Evolutionary conservation across 2,797 vertebrate species (phyloP).

Genomic region (Kryptolebias ocellatus): DNA sequence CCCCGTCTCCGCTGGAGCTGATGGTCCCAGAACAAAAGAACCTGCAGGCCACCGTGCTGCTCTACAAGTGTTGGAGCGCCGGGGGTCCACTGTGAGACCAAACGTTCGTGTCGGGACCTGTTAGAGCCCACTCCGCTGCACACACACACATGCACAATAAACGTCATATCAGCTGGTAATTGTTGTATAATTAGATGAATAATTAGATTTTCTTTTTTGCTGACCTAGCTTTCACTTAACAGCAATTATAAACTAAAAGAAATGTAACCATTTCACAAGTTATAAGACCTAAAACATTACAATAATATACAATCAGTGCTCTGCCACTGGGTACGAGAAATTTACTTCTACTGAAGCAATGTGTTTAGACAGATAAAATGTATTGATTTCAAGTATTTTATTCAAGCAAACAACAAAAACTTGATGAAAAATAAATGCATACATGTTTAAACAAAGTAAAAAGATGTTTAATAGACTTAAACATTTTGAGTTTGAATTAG

Average conservation of each 20-base stretch:
- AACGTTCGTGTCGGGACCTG: conserved; percentile 60
- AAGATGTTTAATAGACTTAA: too few relatives aligned
- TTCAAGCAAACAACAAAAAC: too few relatives aligned
- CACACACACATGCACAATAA: conserved; percentile 27
- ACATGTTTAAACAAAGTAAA: too few relatives aligned
- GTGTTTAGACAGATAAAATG: too few relatives aligned
- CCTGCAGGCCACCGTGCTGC: conserved; percentile 52
- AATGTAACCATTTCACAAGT: too few relatives aligned
- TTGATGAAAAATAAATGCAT: too few relatives aligned
- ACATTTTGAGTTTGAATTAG: too few relatives aligned
- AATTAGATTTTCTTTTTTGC: conserved; percentile 38
- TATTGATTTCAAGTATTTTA: too few relatives aligned
- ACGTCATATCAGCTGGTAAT: conserved; percentile 20
- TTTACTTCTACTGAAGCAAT: too few relatives aligned
- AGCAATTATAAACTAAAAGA: conserved; percentile 27
- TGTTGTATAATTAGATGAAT: conserved; percentile 8
- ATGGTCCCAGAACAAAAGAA: conserved; percentile 67
- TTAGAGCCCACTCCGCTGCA: conserved; percentile 56
- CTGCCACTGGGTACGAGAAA: too few relatives aligned
- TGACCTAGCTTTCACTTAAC: conserved; percentile 49
- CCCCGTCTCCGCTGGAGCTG: conserved; percentile 59
- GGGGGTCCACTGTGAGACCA: conserved; percentile 60
- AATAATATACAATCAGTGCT: too few relatives aligned
- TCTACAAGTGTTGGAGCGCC: conserved; percentile 69
- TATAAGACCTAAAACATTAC: neutral